Conservation (phyloP, 2,888 invertebrate species). For the Microdon myrmicae region DNA sequence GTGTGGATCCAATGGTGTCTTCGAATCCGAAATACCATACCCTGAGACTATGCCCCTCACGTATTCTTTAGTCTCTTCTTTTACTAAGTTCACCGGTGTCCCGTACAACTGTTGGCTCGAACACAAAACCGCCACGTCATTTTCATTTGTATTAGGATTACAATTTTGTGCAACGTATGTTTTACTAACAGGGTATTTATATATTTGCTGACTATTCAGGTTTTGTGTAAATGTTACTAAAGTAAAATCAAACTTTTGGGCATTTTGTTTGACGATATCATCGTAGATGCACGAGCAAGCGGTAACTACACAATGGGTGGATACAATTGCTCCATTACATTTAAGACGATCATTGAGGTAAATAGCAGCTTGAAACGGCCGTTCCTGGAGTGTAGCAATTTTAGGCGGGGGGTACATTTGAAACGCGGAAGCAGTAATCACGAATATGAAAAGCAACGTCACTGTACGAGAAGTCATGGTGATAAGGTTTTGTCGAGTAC, state of each 20-base stretch:
- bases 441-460: too few species aligned
- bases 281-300: constrained; percentile 20
- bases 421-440: too few species aligned
- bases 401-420: constrained; percentile 16
- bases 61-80: constrained; percentile 1
- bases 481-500: too few species aligned
- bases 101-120: background rate
- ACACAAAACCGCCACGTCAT: constrained; percentile 23
- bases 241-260: background rate
- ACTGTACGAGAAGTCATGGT: too few species aligned
- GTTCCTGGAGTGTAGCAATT: constrained; percentile 1
- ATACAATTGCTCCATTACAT: constrained; percentile 8
- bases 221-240: constrained; percentile 1
- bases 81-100: background rate
- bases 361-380: constrained; percentile 24
- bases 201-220: background rate
- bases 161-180: constrained; percentile 3
- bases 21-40: constrained; percentile 13
- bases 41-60: constrained; percentile 24
- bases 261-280: background rate
- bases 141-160: constrained; percentile 1
- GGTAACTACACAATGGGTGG: constrained; percentile 8
- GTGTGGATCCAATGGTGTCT: background rate
- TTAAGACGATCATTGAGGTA: constrained; percentile 3
- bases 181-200: constrained; percentile 1